Base-by-base conservation (phyloP, 2,888 invertebrate species). In the Drosophila koepferae region DNA sequence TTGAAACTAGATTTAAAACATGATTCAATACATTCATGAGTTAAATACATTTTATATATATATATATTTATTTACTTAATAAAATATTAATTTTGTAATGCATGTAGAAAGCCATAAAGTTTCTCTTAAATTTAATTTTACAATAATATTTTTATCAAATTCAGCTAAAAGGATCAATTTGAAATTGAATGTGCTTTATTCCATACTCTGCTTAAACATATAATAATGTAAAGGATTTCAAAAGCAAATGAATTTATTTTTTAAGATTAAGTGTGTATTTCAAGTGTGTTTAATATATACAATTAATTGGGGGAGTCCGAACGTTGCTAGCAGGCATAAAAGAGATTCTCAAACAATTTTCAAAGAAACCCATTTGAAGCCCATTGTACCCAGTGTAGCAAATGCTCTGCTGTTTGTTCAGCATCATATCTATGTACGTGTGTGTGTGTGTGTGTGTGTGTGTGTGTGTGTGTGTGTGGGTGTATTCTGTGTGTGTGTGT, bases 371-470 rank as follows among this genome's bases (percentile, higher is more conserved):
- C 28, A 6, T 28, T 38, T 16, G 28, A 31, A 1, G 53, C 36
- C 38, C 53, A 49, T n/a, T n/a, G 31, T 49, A 16, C 53, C 64
- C 79, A 81, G 56, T 71, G 70, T 79, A 16, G n/a, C 20, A 36
- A 55, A 41, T 58, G 28, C 18, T 53, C 34, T 31, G 65, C 59
- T 66, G 67, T 77, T 68, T 68, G 49, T 55, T 62, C 38, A 62
- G 38, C 55, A 54, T 23, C 53, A 55, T 43, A 62, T 61, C 53
- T 75, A 40, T 59, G 28, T 63, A 31, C 72, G 9, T 63, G 34
- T 66, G 14, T 38, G 36, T 36, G 12, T 36, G 36, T 36, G 9
- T 31, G 14, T 63, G n/a, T n/a, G n/a, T n/a, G n/a, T n/a, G n/a
- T 63, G 46, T 64, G 36, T 68, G 51, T 48, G 20, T 63, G 34